Evolutionary conservation across 2,113 vertebrate species (phyloP).

Genomic region (Psephotus haematonotus): DNA sequence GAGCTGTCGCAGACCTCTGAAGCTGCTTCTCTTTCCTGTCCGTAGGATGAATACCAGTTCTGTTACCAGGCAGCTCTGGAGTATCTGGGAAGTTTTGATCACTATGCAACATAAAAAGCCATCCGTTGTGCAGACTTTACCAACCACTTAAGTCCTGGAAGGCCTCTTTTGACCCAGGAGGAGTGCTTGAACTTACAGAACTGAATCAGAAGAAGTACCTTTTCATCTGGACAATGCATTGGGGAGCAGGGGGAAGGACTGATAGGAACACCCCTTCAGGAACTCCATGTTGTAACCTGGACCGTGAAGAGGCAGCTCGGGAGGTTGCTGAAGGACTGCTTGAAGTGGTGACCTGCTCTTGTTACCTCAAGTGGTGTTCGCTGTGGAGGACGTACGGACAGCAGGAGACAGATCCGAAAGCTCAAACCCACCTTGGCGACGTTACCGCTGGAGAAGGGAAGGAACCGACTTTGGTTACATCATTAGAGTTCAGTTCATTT

Average conservation of each 20-base stretch:
- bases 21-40: neutral
- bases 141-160: slow-evolving; percentile 75
- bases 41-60: slow-evolving; percentile 98
- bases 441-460: slow-evolving; percentile 54
- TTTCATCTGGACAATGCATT: slow-evolving; percentile 53
- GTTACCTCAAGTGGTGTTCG: slow-evolving; percentile 88
- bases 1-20: neutral
- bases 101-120: slow-evolving; percentile 99
- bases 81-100: slow-evolving; percentile 99
- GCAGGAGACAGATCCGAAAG: neutral
- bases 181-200: slow-evolving; percentile 79
- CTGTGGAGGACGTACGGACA: slow-evolving; percentile 74
- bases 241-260: slow-evolving; percentile 51
- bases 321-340: slow-evolving; percentile 68
- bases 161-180: slow-evolving; percentile 85
- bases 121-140: slow-evolving; percentile 79
- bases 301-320: slow-evolving; percentile 68
- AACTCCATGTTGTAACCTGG: slow-evolving; percentile 48
- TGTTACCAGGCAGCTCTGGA: slow-evolving; percentile 97
- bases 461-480: slow-evolving; percentile 57
- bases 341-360: slow-evolving; percentile 78
- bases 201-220: slow-evolving; percentile 66
- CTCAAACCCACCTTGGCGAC: slow-evolving; percentile 32
- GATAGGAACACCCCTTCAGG: slow-evolving; percentile 43
- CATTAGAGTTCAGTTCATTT: slow-evolving; percentile 72